Conservation (phyloP, 2,797 vertebrate genomes). For the Spheniscus humboldti region DNA sequence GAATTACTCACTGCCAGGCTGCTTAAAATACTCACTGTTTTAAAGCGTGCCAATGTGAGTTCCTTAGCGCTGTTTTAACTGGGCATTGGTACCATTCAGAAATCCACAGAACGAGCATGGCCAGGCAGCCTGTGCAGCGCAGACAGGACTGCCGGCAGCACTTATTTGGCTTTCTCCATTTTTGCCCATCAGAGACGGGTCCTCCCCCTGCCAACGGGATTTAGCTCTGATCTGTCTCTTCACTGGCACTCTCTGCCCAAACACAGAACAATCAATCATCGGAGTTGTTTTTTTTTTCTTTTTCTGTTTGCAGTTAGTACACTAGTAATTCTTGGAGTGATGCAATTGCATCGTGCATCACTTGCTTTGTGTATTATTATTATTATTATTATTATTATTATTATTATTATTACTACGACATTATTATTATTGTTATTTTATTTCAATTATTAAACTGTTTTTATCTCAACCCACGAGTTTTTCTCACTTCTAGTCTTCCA, state of each 20-base stretch:
- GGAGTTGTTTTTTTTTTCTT: neutral
- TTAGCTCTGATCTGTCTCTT: neutral
- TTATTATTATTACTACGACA: no score
- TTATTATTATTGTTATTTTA: no score
- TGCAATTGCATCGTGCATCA: no score
- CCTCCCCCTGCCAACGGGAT: neutral
- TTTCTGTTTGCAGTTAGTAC: neutral
- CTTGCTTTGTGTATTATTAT: no score
- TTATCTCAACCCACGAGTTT: no score
- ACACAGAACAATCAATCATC: neutral
- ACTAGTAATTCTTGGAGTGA: neutral
- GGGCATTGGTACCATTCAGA: neutral
- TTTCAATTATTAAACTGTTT: no score
- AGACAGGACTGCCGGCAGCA: neutral
- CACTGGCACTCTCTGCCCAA: neutral
- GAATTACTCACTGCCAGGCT: neutral
- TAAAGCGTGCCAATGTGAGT: neutral
- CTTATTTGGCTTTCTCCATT: neutral
- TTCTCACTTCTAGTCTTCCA: no score
- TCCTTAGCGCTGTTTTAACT: neutral
- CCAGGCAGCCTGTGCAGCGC: neutral
- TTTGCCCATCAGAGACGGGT: neutral
- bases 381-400: no score
- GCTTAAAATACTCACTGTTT: neutral
- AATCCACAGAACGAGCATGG: rapidly evolving